A percentile compares a stretch with the other conserved stretches of the same genome.
Conservation (phyloP, 2,797 vertebrate genomes). For the Pogonophryne albipinna region DNA sequence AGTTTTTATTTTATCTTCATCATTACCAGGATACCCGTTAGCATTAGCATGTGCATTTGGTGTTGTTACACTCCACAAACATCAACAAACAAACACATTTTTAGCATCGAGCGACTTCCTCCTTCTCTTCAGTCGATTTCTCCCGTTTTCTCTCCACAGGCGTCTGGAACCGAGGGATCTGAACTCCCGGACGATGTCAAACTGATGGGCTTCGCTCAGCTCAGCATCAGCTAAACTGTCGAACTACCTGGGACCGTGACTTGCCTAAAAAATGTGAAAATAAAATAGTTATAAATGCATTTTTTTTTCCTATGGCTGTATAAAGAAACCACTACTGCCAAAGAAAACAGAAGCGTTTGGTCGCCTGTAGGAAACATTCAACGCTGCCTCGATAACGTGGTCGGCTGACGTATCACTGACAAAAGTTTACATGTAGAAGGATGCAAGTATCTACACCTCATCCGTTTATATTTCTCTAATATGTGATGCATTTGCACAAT, state of each 20-base stretch:
- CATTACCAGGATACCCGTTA: no score
- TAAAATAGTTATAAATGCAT: constrained; percentile 73
- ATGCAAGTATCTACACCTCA: constrained; percentile 68
- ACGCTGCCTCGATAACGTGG: constrained; percentile 70
- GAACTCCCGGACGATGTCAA: constrained; percentile 97
- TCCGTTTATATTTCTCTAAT: constrained; percentile 57
- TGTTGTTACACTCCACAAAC: no score
- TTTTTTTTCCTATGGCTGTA: constrained; percentile 83
- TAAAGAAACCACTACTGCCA: constrained; percentile 95
- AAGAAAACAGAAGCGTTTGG: constrained; percentile 89
- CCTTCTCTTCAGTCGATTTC: background rate
- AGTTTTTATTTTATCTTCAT: no score
- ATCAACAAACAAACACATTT: no score
- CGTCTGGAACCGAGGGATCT: constrained; percentile 93
- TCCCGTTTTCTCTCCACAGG: constrained; percentile 78
- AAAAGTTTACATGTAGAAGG: constrained; percentile 82
- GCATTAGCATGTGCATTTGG: no score
- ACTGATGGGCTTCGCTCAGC: constrained; percentile 97
- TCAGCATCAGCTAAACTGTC: constrained; percentile 95
- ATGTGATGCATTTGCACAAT: constrained; percentile 84
- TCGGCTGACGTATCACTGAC: constrained; percentile 62
- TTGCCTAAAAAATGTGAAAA: constrained; percentile 89
- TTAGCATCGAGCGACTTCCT: no score
- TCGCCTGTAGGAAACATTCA: constrained; percentile 79
- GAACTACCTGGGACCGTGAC: constrained; percentile 78